phyloP scores from a whole-genome alignment of 2,113 vertebrate genomes.

The Mungos mungo region DNA sequence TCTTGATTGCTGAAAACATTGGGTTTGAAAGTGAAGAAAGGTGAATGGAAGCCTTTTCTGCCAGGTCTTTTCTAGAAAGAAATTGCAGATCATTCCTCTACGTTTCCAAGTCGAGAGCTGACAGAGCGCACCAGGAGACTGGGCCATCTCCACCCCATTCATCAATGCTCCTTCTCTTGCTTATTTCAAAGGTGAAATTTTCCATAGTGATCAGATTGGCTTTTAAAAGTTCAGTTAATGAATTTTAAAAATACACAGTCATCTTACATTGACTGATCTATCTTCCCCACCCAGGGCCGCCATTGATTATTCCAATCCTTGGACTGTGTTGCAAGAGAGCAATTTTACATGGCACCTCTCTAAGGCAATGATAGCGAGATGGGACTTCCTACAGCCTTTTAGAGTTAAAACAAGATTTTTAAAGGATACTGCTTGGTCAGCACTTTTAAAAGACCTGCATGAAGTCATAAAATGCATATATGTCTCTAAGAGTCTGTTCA shows the following conservation, averaged over 20 bases:
- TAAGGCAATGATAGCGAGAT: not conserved
- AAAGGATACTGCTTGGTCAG: not conserved
- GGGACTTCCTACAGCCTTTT: constrained; percentile 19
- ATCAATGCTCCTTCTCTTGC: not conserved
- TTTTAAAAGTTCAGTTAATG: constrained; percentile 40
- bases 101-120: not conserved
- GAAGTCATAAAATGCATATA: not conserved
- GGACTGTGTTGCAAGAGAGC: not conserved
- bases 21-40: not conserved
- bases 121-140: not conserved
- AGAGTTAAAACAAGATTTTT: not conserved
- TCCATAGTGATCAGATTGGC: constrained; percentile 31
- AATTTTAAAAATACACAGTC: constrained; percentile 12
- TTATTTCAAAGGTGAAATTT: constrained; percentile 19
- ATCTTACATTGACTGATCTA: constrained; percentile 18
- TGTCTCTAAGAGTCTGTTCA: not conserved
- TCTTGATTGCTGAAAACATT: not conserved
- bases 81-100: not conserved
- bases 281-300: not conserved
- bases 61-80: not conserved
- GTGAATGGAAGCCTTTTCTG: not conserved
- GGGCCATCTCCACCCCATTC: not conserved
- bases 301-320: not conserved
- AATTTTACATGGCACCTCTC: constrained; percentile 2
- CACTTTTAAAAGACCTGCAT: not conserved